A percentile compares a stretch with the other conserved stretches of the same genome.
Evolutionary conservation across 2,888 invertebrate genomes (phyloP).

Genomic region (Diarsia brunnea): DNA sequence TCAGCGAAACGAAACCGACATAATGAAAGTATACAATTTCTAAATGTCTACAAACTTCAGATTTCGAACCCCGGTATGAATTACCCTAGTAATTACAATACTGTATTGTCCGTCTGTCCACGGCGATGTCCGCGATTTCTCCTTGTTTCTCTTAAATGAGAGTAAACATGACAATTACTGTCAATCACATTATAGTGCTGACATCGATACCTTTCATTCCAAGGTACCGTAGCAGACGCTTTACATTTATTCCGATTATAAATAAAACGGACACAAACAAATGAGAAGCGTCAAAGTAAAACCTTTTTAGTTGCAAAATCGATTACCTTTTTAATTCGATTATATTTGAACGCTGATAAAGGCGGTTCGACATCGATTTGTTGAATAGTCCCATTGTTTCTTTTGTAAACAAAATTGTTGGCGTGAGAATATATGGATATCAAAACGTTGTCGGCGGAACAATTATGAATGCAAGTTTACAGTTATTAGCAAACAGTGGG

Average conservation of each 20-base stretch:
- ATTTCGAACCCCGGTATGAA: slow-evolving; percentile 17
- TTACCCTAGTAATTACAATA: slow-evolving; percentile 33
- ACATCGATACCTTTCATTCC: slow-evolving; percentile 35
- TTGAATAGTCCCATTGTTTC: slow-evolving; percentile 16
- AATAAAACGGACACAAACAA: slow-evolving; percentile 16
- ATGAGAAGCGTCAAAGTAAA: slow-evolving; percentile 1
- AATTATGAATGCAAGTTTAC: slow-evolving; percentile 42
- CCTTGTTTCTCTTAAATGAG: slow-evolving; percentile 28
- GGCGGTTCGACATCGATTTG: not conserved
- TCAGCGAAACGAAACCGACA: slow-evolving; percentile 20
- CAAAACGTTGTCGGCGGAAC: slow-evolving; percentile 26
- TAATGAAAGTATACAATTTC: slow-evolving; percentile 36
- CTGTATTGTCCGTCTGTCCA: slow-evolving; percentile 17
- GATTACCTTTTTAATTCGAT: slow-evolving; percentile 17
- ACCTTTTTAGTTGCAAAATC: slow-evolving; percentile 7
- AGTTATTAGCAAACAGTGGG: slow-evolving; percentile 42
- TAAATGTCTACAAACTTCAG: slow-evolving; percentile 26
- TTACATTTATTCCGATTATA: not conserved
- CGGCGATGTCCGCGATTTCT: slow-evolving; percentile 32
- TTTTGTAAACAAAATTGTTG: slow-evolving; percentile 18
- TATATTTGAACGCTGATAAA: not conserved
- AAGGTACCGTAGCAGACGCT: slow-evolving; percentile 7
- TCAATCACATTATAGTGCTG: slow-evolving; percentile 40
- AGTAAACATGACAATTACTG: slow-evolving; percentile 53
- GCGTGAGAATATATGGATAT: slow-evolving; percentile 12